These are phyloP conservation scores for Serinus canaria DNA, from an alignment of 2,113 vertebrate genomes.

Conservation along the genomic window DNA sequence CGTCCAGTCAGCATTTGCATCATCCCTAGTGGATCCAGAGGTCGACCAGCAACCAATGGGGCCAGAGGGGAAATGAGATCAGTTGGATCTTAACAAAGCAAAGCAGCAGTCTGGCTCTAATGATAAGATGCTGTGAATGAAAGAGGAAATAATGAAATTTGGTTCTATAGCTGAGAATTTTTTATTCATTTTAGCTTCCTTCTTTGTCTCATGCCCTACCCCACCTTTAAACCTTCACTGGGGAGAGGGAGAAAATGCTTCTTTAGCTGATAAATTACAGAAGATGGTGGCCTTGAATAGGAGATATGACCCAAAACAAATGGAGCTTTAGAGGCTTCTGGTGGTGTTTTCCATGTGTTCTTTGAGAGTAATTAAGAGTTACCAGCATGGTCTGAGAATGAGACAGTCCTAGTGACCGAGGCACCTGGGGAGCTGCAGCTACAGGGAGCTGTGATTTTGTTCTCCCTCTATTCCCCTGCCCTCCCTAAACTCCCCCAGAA, in stretches of 20 bases:
- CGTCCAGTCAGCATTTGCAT: slow-evolving; percentile 97
- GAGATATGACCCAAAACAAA: slow-evolving; percentile 35
- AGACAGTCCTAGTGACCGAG: neutral
- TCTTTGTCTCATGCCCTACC: slow-evolving; percentile 7
- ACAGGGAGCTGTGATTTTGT: slow-evolving; percentile 39
- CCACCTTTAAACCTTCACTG: slow-evolving; percentile 34
- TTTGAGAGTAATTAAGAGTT: neutral
- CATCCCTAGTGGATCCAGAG: slow-evolving; percentile 92
- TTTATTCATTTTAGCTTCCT: slow-evolving; percentile 68
- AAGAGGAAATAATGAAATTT: slow-evolving; percentile 68
- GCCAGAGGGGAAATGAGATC: slow-evolving; percentile 89
- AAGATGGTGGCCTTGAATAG: slow-evolving; percentile 35
- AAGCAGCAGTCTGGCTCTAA: slow-evolving; percentile 44
- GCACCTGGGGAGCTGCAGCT: slow-evolving; percentile 29
- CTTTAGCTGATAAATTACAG: slow-evolving; percentile 53
- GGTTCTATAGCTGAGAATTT: slow-evolving; percentile 75
- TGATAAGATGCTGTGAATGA: slow-evolving; percentile 73
- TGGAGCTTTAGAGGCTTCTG: slow-evolving; percentile 30
- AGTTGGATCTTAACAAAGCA: slow-evolving; percentile 22
- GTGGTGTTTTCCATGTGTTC: neutral
- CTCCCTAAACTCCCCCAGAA: slow-evolving; percentile 3
- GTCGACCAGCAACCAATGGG: slow-evolving; percentile 89
- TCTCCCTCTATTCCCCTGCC: slow-evolving; percentile 6
- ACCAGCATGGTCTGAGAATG: slow-evolving; percentile 19
- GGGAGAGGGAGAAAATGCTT: slow-evolving; percentile 55